Base-by-base conservation (phyloP, 2,888 invertebrate genomes). In the Andrena minutula region DNA sequence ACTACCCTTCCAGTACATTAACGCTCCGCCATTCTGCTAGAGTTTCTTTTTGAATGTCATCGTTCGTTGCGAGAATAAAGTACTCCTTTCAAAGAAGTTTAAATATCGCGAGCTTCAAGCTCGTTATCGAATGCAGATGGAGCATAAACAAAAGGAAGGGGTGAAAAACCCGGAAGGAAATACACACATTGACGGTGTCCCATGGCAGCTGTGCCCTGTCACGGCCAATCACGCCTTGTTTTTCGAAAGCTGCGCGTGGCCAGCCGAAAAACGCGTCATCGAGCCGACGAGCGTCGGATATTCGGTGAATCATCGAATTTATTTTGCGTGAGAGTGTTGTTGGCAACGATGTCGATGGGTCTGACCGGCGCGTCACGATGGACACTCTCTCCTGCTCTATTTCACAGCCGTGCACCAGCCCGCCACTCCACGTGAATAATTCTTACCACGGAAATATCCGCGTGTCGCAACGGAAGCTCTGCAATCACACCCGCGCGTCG, bases 241-340 rank as follows among this genome's bases (percentile, higher is more conserved):
- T 49, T 26, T 32, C 32, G 8, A 49, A 30, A 75, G 8, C 32
- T 23, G 64, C 10, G 41, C 7, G 35, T 32, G 65, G 26, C 53
- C 69, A 49, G 16, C 0, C 20, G 77, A 60, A 41, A 51, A 58
- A 30, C 66, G 32, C 66, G 49, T 72, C 79, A 56, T 63, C 73
- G 56, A 16, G 51, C 28, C 28, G 58, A 41, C 32, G 30, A 60
- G 32, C 60, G 65, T 6, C 20, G 26, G 51, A 26, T 26, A 35
- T 58, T 47, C 72, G 26, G 35, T 81, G 82, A 82, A 75, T 82
- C 82, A 82, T 75, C 51, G 28, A 53, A 71, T 75, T 81, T 82
- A 81, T 75, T 82, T 81, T 35, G 53, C 61, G 23, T 20, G 61
- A 63, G 75, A 75, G 64, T 70, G 41, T 30, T 56, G 47, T 61